Evolutionary conservation across 2,888 invertebrate species (phyloP).

Genomic region (Therioaphis trifolii): DNA sequence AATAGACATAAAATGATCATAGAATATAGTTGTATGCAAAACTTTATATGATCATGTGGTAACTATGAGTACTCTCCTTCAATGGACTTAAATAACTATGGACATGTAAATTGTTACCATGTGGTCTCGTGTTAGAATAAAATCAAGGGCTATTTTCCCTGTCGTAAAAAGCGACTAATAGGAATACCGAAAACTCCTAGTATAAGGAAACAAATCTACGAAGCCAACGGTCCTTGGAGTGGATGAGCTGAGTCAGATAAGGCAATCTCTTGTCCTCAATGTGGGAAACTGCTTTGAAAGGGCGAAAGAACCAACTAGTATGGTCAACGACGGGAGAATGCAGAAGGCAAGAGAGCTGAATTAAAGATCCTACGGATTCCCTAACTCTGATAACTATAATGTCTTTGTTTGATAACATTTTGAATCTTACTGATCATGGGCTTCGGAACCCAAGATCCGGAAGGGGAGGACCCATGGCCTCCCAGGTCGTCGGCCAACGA

Average conservation of each 20-base stretch:
- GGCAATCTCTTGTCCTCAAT: slow-evolving; percentile 50
- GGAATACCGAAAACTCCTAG: slow-evolving; percentile 50
- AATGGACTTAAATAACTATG: background rate
- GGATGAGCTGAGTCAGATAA: slow-evolving; percentile 24
- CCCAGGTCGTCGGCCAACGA: too few species aligned
- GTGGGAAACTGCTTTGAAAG: too few species aligned
- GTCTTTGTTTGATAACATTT: too few species aligned
- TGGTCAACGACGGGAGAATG: slow-evolving; percentile 43
- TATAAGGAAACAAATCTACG: slow-evolving; percentile 48
- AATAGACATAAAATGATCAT: background rate
- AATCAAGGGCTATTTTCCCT: slow-evolving; percentile 1
- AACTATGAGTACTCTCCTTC: background rate
- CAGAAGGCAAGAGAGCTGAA: slow-evolving; percentile 42
- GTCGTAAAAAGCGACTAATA: slow-evolving; percentile 19
- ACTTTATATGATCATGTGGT: background rate
- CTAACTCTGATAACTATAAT: background rate
- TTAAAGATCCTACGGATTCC: slow-evolving; percentile 24
- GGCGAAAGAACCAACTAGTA: slow-evolving; percentile 28
- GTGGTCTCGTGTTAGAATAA: slow-evolving; percentile 20
- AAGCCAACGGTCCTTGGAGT: slow-evolving; percentile 43
- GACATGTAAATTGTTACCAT: background rate
- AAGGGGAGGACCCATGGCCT: too few species aligned
- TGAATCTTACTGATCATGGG: too few species aligned
- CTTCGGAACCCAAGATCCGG: too few species aligned
- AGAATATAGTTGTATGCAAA: slow-evolving; percentile 21